Evolutionary conservation across 2,113 vertebrate genomes (phyloP), one percentile per base, ranked within the genome.

Genomic region (Asarcornis scutulata): DNA sequence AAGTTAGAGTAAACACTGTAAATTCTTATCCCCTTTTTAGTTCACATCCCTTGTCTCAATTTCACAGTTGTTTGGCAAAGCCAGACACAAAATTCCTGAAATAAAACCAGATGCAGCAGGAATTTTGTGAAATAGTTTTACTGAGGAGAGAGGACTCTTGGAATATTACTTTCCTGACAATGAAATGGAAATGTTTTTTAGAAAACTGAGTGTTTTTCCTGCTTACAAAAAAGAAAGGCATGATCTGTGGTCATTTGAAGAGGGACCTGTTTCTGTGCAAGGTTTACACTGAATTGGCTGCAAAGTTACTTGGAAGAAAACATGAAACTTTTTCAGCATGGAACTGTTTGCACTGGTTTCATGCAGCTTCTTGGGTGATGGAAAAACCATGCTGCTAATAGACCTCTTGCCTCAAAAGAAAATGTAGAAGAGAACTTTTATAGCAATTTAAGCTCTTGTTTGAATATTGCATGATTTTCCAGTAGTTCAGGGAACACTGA

Each of bases 381-480:
- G 83, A 46, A 64, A 79, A 69, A 17, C 55, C 64, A 17, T 77
- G 67, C 46, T 29, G 16, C 4, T 77, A n/a, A 36, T 6, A 32
- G 64, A 89, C 62, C 9, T 14, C 8, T 77, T 48, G 7, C 86
- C 42, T 85, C 48, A 17, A 53, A 89, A 79, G 44, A 25, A 69
- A 84, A 83, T 0, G 3, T 4, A 11, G 34, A 29, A 20, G 14
- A 13, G 48, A 16, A 13, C n/a, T 89, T 53, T 40, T 84, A 6
- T 9, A 66, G 71, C 4, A 4, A 44, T 48, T 71, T 62, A 29
- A 81, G 9, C 46, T 55, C 25, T 53, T 25, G 36, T 63, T 84
- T 32, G 29, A 31, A 11, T 53, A 55, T 40, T 0, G 0, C 1
- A 2, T 34, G 40, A 2, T 44, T 20, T n/a, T 40, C 74, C n/a